Base-by-base conservation (phyloP, 2,888 invertebrate genomes). In the Epirrhoe alternata region DNA sequence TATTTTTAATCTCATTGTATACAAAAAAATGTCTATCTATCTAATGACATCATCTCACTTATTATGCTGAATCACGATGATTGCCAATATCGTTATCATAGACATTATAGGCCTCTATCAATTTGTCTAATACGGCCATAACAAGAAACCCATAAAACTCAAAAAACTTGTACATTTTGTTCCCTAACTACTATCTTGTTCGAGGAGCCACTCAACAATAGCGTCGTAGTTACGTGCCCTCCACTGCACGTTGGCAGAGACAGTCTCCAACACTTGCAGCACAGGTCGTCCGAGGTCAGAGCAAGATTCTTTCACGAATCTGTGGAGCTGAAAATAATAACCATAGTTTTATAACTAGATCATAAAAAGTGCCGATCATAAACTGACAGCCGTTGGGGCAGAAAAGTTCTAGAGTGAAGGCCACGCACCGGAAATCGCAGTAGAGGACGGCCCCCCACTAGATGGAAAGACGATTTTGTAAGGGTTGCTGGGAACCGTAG, bases 161-260 rank as follows among this genome's bases (percentile, higher is more conserved):
- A 12, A 42, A 12, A 42, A 42, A 42, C 38, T 12, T 42, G 5
- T 42, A 42, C 12, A 10, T 8, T 35, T 35, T 12, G 12, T 42
- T n/a, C 16, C n/a, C 60, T 66, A 63, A 54, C 63, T 63, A 54
- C 63, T 63, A 24, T 90, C 86, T 0, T 80, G 82, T 1, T 75
- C 73, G 4, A 88, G 73, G 8, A 98, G 87, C 98, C 98, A 98
- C 38, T 95, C 89, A 3, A 95, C 94, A 66, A 98, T 97, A 1
- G 94, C 94, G 60, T 94, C 90, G 80, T 96, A 97, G 88, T 97
- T 97, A 54, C 92, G 93, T 59, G 95, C 92, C 94, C 97, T 96
- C 98, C 98, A 98, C 72, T 95, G 94, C 0, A 98, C 96, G 83
- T 98, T 98, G 4, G 96, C 95, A 73, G 96, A 95, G 0, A 96